Conservation (phyloP, 2,113 vertebrate genomes). For the Uropsilus gracilis region DNA sequence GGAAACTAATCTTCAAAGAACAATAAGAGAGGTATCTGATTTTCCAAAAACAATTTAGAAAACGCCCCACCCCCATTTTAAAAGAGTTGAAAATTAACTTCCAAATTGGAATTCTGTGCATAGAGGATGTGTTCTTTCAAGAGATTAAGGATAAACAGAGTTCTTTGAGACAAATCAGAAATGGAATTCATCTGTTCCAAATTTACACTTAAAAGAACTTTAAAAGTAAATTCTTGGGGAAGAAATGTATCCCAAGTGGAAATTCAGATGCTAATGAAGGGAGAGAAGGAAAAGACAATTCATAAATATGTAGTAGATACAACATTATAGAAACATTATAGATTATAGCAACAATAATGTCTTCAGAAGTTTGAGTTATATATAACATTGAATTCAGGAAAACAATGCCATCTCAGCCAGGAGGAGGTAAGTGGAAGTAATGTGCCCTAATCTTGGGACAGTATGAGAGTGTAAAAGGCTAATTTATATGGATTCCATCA, state of each 20-base stretch:
- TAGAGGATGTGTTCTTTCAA: neutral
- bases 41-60: neutral
- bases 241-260: neutral
- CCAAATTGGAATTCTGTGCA: neutral
- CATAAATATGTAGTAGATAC: neutral
- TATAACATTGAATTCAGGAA: neutral
- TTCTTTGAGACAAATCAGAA: neutral
- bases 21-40: neutral
- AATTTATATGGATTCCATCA: no score
- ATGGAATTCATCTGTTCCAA: neutral
- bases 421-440: neutral
- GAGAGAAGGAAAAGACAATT: neutral
- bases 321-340: neutral
- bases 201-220: neutral
- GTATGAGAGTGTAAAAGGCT: no score
- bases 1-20: neutral
- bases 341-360: neutral
- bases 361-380: neutral
- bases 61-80: neutral
- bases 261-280: neutral
- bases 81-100: neutral
- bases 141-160: neutral
- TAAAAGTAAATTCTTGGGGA: neutral
- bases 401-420: neutral
- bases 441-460: neutral